Base-by-base conservation (phyloP, 2,797 vertebrate species). In the Myotis daubentonii region DNA sequence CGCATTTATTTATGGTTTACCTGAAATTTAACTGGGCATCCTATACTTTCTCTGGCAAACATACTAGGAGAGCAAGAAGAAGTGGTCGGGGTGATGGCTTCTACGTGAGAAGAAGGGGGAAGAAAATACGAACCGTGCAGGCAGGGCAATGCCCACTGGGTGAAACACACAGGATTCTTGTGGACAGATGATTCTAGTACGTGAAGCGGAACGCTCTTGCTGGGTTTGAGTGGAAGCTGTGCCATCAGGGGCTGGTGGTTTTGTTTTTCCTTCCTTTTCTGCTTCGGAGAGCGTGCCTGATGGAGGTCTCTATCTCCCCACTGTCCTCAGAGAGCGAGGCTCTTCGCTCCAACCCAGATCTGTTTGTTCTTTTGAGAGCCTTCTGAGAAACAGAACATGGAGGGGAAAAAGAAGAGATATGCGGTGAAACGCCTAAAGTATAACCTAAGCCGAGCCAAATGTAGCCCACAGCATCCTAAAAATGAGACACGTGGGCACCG, bases 381-480 rank as follows among this genome's bases (percentile, higher is more conserved):
- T 95, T 95, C 89, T 78, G 96, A 93, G 85, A 87, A 86, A 82
- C 22, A 16, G 94, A 91, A 75, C 74, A 15, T 1, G 57, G 89
- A 93, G 72, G 33, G 55, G 81, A 60, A 53, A 84, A 68, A 87
- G 83, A 74, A 92, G 94, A 90, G 84, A 38, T 23, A 87, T 19
- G 57, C 81, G 44, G 84, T 19, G 82, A 93, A 90, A 96, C 86
- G 70, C 95, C 81, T 75, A 93, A 97, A 96, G 96, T 95, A 86
- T 94, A 97, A 90, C 95, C 91, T 92, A 94, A 92, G 91, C 92
- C 94, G 92, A 95, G 96, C 97, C 97, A 97, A 97, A 79, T 93
- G 97, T 75, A 97, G 96, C 97, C 97, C 97, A 97, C 97, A 95
- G 97, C 81, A 97, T 97, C 97, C 97, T 97, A 97, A 97, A 97